These are phyloP conservation scores for Achatina immaculata DNA, from an alignment of 1,140 invertebrate species.

Conservation along the genomic window DNA sequence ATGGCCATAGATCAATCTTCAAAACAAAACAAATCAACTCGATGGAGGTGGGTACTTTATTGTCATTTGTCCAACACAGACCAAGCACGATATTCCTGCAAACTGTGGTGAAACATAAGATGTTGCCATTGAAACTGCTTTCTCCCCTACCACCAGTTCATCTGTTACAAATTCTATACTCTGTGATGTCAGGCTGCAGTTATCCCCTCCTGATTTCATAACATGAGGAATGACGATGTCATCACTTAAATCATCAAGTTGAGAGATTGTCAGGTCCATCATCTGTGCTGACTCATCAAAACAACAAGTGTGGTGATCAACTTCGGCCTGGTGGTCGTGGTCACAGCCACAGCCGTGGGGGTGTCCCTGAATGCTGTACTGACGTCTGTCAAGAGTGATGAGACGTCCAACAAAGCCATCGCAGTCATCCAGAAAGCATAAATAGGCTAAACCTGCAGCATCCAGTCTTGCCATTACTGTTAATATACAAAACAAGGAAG, in stretches of 20 bases:
- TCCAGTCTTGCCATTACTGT: not conserved
- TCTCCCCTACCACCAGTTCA: conserved; percentile 39
- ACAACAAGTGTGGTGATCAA: conserved; percentile 32
- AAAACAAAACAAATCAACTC: not conserved
- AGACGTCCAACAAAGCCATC: conserved; percentile 4
- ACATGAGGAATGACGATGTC: conserved; percentile 38
- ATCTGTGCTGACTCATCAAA: conserved; percentile 36
- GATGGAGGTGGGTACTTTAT: conserved; percentile 7
- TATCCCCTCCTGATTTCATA: conserved; percentile 47
- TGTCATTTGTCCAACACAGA: conserved; percentile 48
- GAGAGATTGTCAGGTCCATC: conserved; percentile 32
- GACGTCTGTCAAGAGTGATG: conserved; percentile 56
- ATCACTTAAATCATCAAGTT: conserved; percentile 22
- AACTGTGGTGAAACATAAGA: conserved; percentile 41
- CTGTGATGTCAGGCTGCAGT: conserved; percentile 37
- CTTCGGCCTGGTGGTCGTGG: conserved; percentile 28
- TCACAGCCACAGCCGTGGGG: not conserved
- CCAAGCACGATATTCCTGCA: conserved; percentile 32
- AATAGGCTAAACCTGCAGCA: not conserved
- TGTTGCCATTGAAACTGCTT: not conserved
- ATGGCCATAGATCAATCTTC: no score
- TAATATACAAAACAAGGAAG: no score
- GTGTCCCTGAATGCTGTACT: conserved; percentile 60
- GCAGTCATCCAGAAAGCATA: conserved; percentile 67
- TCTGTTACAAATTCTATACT: conserved; percentile 42